A percentile compares a stretch with the other conserved stretches of the same genome.
Evolutionary conservation across 1,140 invertebrate species (phyloP).

Genomic region (Watersipora subatra): DNA sequence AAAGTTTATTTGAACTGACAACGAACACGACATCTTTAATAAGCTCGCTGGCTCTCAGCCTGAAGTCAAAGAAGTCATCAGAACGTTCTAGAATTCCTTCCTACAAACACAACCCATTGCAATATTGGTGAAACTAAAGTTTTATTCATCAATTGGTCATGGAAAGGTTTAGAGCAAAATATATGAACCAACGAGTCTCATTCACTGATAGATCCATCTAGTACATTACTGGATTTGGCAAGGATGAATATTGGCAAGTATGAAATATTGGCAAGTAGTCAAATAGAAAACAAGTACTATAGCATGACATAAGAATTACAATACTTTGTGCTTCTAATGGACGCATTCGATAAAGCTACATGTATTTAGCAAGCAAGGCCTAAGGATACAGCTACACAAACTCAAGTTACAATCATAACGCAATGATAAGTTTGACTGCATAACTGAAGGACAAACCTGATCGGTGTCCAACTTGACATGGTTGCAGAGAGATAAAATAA

Average conservation of each 20-base stretch:
- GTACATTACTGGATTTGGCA: too few relatives aligned
- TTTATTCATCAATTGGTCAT: neutral
- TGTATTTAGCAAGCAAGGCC: too few relatives aligned
- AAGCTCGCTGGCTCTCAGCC: slow-evolving; percentile 73
- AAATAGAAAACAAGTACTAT: too few relatives aligned
- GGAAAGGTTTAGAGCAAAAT: neutral
- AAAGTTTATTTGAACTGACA: slow-evolving; percentile 77
- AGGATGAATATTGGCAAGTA: too few relatives aligned
- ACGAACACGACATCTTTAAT: slow-evolving; percentile 97
- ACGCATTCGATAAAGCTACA: too few relatives aligned
- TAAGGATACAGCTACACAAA: too few relatives aligned
- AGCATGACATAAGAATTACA: too few relatives aligned
- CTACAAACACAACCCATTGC: slow-evolving; percentile 35
- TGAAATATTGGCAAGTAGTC: too few relatives aligned
- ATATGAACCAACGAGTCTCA: neutral
- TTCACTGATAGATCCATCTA: too few relatives aligned
- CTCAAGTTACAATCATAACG: too few relatives aligned
- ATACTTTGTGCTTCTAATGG: too few relatives aligned
- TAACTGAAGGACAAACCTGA: slow-evolving; percentile 50
- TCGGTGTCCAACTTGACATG: slow-evolving; percentile 84
- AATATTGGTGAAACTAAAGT: neutral
- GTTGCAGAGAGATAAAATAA: slow-evolving; percentile 66
- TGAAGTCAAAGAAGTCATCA: slow-evolving; percentile 75
- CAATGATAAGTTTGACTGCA: too few relatives aligned
- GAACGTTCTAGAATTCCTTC: slow-evolving; percentile 74